Percentiles rank a stretch among this genome's conserved stretches.
Evolutionary conservation across 2,888 invertebrate species (phyloP).

Genomic region (Augiades crinisus): DNA sequence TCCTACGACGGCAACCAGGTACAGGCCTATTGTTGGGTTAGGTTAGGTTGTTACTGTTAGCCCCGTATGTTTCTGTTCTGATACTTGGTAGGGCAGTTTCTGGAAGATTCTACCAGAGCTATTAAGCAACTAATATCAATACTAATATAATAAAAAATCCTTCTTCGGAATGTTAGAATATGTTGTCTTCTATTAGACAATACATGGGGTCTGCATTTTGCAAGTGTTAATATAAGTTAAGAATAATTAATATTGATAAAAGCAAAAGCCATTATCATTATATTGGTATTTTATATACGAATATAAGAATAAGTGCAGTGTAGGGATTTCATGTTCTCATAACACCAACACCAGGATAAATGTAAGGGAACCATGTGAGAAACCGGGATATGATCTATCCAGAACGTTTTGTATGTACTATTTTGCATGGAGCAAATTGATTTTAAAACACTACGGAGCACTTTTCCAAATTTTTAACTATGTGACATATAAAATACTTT

Average conservation of each 20-base stretch:
- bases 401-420: constrained; percentile 85
- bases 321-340: background rate
- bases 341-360: constrained; percentile 27
- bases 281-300: background rate
- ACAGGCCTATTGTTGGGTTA: no score
- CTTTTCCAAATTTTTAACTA: constrained; percentile 24
- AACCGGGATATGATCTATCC: constrained; percentile 71
- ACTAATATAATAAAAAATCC: no score
- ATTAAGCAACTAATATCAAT: no score
- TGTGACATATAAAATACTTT: constrained; percentile 10
- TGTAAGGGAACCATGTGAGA: constrained; percentile 89
- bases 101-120: no score
- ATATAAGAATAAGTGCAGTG: background rate
- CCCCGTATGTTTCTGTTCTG: no score
- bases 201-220: no score
- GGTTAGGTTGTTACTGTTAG: constrained; percentile 19
- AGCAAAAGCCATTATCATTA: background rate
- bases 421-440: constrained; percentile 89
- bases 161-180: no score
- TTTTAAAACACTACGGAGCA: constrained; percentile 45
- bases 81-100: no score
- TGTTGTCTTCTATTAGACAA: no score
- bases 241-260: background rate
- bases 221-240: no score
- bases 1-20: constrained; percentile 99